Conservation (phyloP, 2,113 vertebrate genomes). For the Sakesphorus luctuosus region DNA sequence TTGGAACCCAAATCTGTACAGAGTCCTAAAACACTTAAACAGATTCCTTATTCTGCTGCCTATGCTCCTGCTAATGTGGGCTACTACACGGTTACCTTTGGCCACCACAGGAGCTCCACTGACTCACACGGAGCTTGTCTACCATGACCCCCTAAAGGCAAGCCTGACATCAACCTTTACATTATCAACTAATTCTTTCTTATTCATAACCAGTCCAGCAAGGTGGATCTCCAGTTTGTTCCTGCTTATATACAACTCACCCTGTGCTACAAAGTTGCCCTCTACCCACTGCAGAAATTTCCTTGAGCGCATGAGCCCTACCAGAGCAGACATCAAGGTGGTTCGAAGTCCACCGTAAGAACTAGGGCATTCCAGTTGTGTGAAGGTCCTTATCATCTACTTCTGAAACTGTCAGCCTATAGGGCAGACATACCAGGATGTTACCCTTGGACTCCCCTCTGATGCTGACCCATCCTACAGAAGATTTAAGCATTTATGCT, state of each 20-base stretch:
- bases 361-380: background rate
- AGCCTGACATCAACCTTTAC: background rate
- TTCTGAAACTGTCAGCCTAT: background rate
- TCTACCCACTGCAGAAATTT: background rate
- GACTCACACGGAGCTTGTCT: background rate
- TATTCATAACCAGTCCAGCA: background rate
- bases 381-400: background rate
- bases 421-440: background rate
- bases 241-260: background rate
- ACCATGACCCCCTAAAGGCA: background rate
- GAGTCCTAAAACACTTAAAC: background rate
- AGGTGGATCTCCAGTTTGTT: background rate
- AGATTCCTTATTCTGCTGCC: background rate
- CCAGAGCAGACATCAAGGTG: background rate
- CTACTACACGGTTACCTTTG: background rate
- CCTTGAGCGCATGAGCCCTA: background rate
- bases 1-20: background rate
- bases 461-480: background rate
- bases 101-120: background rate
- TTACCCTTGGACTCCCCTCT: background rate
- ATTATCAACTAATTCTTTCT: background rate
- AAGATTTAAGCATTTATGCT: background rate
- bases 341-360: background rate
- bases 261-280: background rate
- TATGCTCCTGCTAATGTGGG: background rate